These are phyloP conservation scores for Pandemis cinnamomeana DNA, from an alignment of 2,888 invertebrate species.

Conservation along the genomic window DNA sequence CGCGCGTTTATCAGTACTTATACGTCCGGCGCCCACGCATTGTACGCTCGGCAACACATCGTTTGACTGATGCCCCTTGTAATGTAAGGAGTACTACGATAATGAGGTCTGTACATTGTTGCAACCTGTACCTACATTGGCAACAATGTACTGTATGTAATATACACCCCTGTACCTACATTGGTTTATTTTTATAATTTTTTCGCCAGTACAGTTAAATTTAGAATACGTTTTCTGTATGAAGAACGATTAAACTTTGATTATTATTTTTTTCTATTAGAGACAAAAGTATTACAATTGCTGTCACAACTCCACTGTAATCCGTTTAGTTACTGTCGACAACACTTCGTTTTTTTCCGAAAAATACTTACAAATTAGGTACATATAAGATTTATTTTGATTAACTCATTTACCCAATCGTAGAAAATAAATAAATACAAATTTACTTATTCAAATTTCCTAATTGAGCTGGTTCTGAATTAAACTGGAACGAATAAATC, in stretches of 20 bases:
- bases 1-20: background rate
- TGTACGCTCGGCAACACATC: background rate
- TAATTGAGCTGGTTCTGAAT: background rate
- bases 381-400: too few species aligned
- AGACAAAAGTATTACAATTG: too few species aligned
- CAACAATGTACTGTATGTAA: too few species aligned
- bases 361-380: background rate
- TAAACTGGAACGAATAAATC: background rate
- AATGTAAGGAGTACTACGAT: background rate
- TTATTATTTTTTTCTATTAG: too few species aligned
- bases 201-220: too few species aligned
- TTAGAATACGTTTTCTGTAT: too few species aligned
- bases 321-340: too few species aligned
- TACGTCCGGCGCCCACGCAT: slow-evolving; percentile 15
- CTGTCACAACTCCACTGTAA: too few species aligned
- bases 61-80: background rate
- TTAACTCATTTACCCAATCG: background rate
- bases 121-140: background rate
- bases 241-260: too few species aligned
- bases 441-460: background rate
- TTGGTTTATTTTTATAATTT: background rate
- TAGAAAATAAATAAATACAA: background rate
- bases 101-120: background rate
- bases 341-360: background rate
- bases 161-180: too few species aligned